Evolutionary conservation across 2,113 vertebrate genomes (phyloP), one percentile per base, ranked within the genome.

Genomic region (Gobius niger): DNA sequence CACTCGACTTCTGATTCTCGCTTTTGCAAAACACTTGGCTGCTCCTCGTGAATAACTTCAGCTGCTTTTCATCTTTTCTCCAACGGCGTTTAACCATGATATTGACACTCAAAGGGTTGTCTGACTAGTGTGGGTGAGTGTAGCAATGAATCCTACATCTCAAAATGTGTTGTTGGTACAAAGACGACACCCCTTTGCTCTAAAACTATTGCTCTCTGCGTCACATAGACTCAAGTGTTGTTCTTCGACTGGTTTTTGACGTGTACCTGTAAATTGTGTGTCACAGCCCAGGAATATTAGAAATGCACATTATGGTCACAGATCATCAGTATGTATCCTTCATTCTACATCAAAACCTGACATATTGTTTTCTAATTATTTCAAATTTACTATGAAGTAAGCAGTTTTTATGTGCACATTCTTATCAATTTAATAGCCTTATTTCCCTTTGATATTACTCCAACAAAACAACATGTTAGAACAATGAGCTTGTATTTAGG

Each of bases 1-100:
- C 85, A 80, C 86, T 84, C 54, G 65, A 88, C 86, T 79, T 75
- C 14, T 86, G 70, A 69, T 77, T 74, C 73, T 66, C 15, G 44
- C 54, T 76, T 83, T 83, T 75, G 68, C 78, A 12, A 76, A 81
- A 76, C 80, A 73, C 85, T 87, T 64, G 42, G 63, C 59, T 67
- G 69, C 65, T 59, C 82, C 77, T 73, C 69, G 49, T 75, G 76
- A 78, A 67, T 61, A 73, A 75, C 59, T 68, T 68, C 50, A 78
- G 73, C 70, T 77, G 81, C 80, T 87, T 74, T 49, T 50, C 59
- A 16, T 76, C 74, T 69, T 77, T 78, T 70, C 77, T 80, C 65
- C 70, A 41, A 62, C 59, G 19, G 63, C n/a, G 14, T 61, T 68
- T 63, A 9, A 52, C 40, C 68, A 63, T 54, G 59, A 46, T 68